A percentile compares a stretch with the other conserved stretches of the same genome.
Conservation (phyloP, 2,797 vertebrate genomes). For the Lophotriccus pileatus region DNA sequence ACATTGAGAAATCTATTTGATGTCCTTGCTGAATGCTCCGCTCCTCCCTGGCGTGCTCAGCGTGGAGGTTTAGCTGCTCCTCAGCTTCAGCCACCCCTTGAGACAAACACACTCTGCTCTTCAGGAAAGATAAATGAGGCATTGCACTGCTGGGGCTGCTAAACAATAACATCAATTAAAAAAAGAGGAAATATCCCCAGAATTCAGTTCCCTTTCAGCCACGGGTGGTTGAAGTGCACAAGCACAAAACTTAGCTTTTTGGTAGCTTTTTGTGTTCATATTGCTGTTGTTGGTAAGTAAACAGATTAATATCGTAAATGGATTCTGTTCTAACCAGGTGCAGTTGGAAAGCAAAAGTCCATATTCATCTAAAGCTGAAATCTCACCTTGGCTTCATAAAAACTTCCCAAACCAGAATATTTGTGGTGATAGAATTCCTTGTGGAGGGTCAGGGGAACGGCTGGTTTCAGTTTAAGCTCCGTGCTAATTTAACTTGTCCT, state of each 20-base stretch:
- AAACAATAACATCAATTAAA: not conserved
- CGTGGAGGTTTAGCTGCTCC: not conserved
- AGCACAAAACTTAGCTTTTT: not conserved
- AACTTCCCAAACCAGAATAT: not conserved
- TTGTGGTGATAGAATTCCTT: not conserved
- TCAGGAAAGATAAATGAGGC: not conserved
- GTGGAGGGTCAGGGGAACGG: not conserved
- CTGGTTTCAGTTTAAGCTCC: not conserved
- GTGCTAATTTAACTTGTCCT: not conserved
- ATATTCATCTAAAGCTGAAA: not conserved
- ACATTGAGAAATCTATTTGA: not conserved
- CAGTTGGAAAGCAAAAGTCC: not conserved
- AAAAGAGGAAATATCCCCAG: not conserved
- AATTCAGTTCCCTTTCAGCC: not conserved
- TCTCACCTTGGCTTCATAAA: not conserved
- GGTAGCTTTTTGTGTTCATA: not conserved
- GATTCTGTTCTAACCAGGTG: not conserved
- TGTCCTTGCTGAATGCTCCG: accelerated
- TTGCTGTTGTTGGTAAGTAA: not conserved
- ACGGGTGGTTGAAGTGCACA: not conserved
- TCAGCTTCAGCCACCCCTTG: not conserved
- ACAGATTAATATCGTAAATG: not conserved
- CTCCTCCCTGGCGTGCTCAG: not conserved
- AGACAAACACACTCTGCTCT: not conserved
- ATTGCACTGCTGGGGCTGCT: not conserved